Evolutionary conservation across 2,888 invertebrate genomes (phyloP), one percentile per base, ranked within the genome.

Genomic region (Prosapia bicincta): DNA sequence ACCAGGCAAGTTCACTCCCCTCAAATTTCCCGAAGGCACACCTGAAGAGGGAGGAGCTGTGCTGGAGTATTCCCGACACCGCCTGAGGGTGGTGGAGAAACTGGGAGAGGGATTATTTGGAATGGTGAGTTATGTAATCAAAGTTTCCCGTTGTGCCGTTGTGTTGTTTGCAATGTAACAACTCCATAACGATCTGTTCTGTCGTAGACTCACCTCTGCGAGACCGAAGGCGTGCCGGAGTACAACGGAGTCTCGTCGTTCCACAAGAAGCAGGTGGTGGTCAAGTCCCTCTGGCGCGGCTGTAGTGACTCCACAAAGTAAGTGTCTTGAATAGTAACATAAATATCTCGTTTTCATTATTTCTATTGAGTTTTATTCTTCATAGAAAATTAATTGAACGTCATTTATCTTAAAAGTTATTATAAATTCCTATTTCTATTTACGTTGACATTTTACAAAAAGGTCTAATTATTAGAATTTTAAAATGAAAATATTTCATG

Each of bases 61-160:
- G 83, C 88, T 91, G 82, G 94, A 95, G 84, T 92, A 95, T 84
- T 93, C 95, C 81, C 89, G 94, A 84, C 93, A 94, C 86, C 90
- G 93, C 85, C 89, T 96, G 82, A 88, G 93, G 83, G 92, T 94
- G 81, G 87, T 95, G 78, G 93, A 95, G 84, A 94, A 94, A 84
- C 89, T 96, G 71, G 96, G 95, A 78, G 95, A 95, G 85, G 95
- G 95, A 80, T 91, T 93, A 80, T 95, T 94, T 84, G 95, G 95
- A 83, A 92, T 92, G 89, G 95, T 95, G 84, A 24, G 32, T 25
- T 71, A 43, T 26, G 25, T 26, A 25, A 25, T 26, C 67, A 26
- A 67, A 26, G 67, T 67, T 67, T 67, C 15, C 67, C 15, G n/a
- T 66, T n/a, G n/a, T 3, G n/a, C 10, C 3, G 26, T 15, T n/a